A percentile compares a stretch with the other conserved stretches of the same genome.
These are phyloP conservation scores for Gobiocypris rarus DNA, from an alignment of 2,113 vertebrate genomes.

Conservation along the genomic window DNA sequence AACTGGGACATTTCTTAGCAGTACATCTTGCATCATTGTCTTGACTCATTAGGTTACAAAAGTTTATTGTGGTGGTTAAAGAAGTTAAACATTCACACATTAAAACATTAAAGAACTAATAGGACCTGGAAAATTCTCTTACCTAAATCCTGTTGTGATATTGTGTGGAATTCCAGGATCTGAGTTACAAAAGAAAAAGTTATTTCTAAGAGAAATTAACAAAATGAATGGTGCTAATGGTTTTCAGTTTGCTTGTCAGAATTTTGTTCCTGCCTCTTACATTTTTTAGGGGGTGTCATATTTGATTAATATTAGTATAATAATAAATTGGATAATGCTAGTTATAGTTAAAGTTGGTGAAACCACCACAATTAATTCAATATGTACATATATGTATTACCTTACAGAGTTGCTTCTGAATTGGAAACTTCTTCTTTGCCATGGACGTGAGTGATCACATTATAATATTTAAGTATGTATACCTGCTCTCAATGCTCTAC, in stretches of 20 bases:
- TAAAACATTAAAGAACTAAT: not conserved
- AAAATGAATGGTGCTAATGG: not conserved
- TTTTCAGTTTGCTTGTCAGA: not conserved
- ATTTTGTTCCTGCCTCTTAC: not conserved
- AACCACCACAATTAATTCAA: not conserved
- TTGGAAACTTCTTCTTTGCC: constrained; percentile 2
- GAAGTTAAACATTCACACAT: not conserved
- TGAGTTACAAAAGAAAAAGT: not conserved
- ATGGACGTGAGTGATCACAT: not conserved
- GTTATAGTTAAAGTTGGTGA: no score
- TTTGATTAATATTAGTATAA: not conserved
- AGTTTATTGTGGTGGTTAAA: not conserved
- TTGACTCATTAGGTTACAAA: not conserved
- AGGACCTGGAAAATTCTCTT: not conserved
- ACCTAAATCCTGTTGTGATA: not conserved
- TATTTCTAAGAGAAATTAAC: not conserved
- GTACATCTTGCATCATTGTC: not conserved
- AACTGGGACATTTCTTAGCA: not conserved
- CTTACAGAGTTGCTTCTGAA: constrained; percentile 3
- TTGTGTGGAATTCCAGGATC: not conserved
- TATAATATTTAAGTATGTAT: constrained; percentile 27
- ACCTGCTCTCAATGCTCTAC: not conserved
- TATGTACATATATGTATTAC: not conserved
- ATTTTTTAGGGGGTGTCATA: not conserved
- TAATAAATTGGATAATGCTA: no score